Evolutionary conservation across 1,140 invertebrate species (phyloP).

Genomic region (Sminthurinus signatus): DNA sequence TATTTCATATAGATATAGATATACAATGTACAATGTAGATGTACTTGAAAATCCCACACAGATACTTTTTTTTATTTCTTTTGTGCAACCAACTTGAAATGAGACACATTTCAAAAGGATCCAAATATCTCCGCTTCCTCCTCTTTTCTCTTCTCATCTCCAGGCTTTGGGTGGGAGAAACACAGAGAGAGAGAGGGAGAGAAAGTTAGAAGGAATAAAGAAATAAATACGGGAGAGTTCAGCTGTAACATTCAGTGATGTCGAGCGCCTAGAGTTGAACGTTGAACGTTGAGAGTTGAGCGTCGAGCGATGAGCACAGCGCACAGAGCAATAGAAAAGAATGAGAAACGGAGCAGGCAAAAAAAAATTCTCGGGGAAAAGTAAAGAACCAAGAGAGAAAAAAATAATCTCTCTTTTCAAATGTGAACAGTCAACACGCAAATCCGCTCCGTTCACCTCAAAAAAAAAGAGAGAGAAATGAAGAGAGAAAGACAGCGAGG

Average conservation of each 20-base stretch:
- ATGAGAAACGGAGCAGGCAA: too few species aligned
- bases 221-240: slow-evolving; percentile 4
- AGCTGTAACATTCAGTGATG: background rate
- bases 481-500: too few species aligned
- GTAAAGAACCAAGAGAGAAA: slow-evolving; percentile 1
- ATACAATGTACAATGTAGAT: slow-evolving; percentile 6
- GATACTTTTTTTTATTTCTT: slow-evolving; percentile 9
- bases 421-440: slow-evolving; percentile 13
- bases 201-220: too few species aligned
- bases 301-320: too few species aligned
- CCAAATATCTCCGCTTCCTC: slow-evolving; percentile 8
- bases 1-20: too few species aligned
- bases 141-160: background rate
- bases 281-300: too few species aligned
- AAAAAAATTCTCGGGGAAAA: too few species aligned
- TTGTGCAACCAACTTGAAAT: slow-evolving; percentile 14
- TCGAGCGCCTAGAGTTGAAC: too few species aligned
- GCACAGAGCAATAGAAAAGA: too few species aligned
- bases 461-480: background rate
- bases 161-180: too few species aligned
- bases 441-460: slow-evolving; percentile 4
- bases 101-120: slow-evolving; percentile 12
- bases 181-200: too few species aligned
- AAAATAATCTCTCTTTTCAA: slow-evolving; percentile 10
- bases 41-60: background rate